Percentiles rank a stretch among this genome's conserved stretches.
Evolutionary conservation across 2,888 invertebrate genomes (phyloP).

Genomic region (Phania funesta): DNA sequence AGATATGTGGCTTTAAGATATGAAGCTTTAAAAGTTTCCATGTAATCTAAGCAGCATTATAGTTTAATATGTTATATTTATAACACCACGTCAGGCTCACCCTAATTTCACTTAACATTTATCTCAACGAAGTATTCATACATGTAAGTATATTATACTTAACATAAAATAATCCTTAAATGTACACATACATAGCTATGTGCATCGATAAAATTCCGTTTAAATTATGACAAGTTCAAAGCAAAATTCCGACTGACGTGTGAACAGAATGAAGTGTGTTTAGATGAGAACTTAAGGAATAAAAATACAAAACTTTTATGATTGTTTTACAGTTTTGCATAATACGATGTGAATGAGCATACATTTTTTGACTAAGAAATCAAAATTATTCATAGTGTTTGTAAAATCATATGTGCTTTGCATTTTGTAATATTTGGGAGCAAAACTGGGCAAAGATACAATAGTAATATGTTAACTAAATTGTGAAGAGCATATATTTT

Average conservation of each 20-base stretch:
- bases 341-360: no score
- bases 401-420: no score
- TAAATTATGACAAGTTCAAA: slow-evolving; percentile 27
- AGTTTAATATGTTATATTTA: background rate
- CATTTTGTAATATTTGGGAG: no score
- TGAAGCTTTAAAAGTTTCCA: background rate
- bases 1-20: no score
- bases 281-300: background rate
- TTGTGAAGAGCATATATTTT: no score
- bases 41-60: no score
- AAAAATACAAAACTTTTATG: background rate
- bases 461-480: no score
- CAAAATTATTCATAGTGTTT: no score
- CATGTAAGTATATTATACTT: background rate
- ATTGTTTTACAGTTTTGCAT: background rate
- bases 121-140: background rate
- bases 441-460: no score
- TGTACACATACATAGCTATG: background rate
- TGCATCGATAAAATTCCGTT: background rate
- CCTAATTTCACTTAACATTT: background rate
- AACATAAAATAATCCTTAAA: background rate
- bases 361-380: no score
- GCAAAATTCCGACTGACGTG: slow-evolving; percentile 3
- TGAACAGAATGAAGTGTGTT: background rate
- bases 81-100: no score